phyloP scores from a whole-genome alignment of 1,140 invertebrate genomes.

The Ceratitis capitata region DNA sequence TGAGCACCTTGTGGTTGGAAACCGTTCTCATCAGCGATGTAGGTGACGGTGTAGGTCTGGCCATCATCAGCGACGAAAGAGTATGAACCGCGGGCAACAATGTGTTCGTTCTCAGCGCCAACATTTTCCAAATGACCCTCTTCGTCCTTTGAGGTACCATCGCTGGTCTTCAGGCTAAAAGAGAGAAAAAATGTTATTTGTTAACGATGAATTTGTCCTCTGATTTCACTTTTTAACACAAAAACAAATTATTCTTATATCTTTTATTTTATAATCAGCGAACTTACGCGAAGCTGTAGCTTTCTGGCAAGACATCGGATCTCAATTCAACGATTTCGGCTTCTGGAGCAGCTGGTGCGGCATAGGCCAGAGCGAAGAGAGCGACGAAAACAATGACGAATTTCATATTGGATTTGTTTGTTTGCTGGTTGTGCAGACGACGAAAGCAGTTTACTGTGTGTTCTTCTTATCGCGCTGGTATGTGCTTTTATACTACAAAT shows the following conservation, averaged over 20 bases:
- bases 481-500: not conserved
- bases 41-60: constrained; percentile 67
- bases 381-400: constrained; percentile 39
- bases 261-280: not conserved
- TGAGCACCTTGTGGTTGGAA: constrained; percentile 60
- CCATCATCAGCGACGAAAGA: constrained; percentile 42
- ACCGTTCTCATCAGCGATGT: constrained; percentile 66
- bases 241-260: too few species aligned
- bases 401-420: constrained; percentile 20
- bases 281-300: constrained; percentile 22
- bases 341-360: not conserved
- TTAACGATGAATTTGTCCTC: not conserved
- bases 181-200: not conserved
- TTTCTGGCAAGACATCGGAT: constrained; percentile 19
- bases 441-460: not conserved
- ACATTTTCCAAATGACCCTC: constrained; percentile 74
- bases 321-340: not conserved
- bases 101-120: constrained; percentile 70
- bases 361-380: constrained; percentile 27
- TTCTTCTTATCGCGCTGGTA: not conserved
- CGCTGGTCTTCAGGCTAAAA: constrained; percentile 70
- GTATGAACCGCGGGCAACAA: constrained; percentile 74
- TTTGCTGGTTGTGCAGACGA: constrained; percentile 4
- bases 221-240: not conserved
- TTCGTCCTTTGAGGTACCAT: constrained; percentile 75